These are phyloP conservation scores for Exocentrus adspersus DNA, from an alignment of 2,888 invertebrate species.

Conservation along the genomic window DNA sequence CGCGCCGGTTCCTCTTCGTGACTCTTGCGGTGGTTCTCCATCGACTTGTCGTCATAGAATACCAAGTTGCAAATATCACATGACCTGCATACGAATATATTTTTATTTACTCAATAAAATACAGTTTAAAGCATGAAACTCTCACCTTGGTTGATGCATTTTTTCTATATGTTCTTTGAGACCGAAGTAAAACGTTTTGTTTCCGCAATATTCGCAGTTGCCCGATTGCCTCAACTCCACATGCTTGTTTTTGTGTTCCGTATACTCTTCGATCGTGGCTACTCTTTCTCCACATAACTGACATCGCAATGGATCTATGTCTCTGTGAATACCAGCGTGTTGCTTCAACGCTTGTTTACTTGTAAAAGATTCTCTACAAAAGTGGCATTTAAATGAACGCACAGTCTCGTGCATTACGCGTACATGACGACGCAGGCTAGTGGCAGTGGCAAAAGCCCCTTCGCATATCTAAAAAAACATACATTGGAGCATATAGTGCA, in stretches of 20 bases:
- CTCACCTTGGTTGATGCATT: constrained; percentile 36
- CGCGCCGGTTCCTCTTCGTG: constrained; percentile 36
- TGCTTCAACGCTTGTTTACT: constrained; percentile 43
- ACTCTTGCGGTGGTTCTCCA: constrained; percentile 43
- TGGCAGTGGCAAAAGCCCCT: constrained; percentile 44
- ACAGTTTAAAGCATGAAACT: too few species aligned
- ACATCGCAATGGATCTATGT: constrained; percentile 38
- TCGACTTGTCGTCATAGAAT: constrained; percentile 44
- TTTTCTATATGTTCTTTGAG: constrained; percentile 43
- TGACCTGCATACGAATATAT: too few species aligned
- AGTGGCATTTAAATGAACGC: constrained; percentile 41
- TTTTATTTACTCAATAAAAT: too few species aligned
- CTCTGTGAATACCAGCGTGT: constrained; percentile 40
- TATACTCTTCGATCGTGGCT: constrained; percentile 29
- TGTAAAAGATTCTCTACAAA: constrained; percentile 39
- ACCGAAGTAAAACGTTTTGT: constrained; percentile 43
- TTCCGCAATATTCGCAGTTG: constrained; percentile 43
- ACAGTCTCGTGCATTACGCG: constrained; percentile 45
- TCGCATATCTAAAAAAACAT: constrained; percentile 44
- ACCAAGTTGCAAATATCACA: constrained; percentile 42
- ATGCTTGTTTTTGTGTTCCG: constrained; percentile 37
- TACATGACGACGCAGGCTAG: constrained; percentile 41
- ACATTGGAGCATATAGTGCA: too few species aligned
- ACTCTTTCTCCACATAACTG: constrained; percentile 37
- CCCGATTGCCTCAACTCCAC: constrained; percentile 41